A percentile compares a stretch with the other conserved stretches of the same genome.
phyloP scores from a whole-genome alignment of 2,113 vertebrate genomes.

The Chelonoidis abingdonii region DNA sequence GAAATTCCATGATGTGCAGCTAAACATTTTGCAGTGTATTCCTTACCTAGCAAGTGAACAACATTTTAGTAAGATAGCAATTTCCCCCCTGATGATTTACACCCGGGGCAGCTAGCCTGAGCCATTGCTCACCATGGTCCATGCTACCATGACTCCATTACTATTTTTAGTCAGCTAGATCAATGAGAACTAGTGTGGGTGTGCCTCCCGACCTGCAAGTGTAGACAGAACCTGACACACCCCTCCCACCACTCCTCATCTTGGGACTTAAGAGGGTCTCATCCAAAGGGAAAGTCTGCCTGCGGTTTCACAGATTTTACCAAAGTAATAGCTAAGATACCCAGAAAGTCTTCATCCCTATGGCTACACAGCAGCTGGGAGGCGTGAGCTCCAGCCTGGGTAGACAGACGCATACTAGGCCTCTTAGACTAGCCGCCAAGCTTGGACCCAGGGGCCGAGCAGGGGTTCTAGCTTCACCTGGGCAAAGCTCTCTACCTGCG shows the following conservation, averaged over 20 bases:
- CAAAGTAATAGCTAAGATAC: not conserved
- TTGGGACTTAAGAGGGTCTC: not conserved
- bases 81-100: not conserved
- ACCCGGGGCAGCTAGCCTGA: not conserved
- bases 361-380: not conserved
- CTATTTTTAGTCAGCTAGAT: not conserved
- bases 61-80: not conserved
- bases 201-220: not conserved
- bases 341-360: not conserved
- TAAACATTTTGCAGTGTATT: not conserved
- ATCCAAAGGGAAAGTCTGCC: not conserved
- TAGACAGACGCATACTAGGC: not conserved
- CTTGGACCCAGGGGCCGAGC: not conserved
- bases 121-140: not conserved
- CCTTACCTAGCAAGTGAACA: not conserved
- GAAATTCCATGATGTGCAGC: not conserved
- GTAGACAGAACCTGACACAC: not conserved
- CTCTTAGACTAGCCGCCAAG: not conserved
- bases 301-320: not conserved
- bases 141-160: not conserved
- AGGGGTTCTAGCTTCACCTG: not conserved
- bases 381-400: not conserved
- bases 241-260: not conserved
- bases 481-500: not conserved
- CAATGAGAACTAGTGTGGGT: not conserved